phyloP scores from a whole-genome alignment of 2,113 vertebrate species.

The Chlamydotis undulata region DNA sequence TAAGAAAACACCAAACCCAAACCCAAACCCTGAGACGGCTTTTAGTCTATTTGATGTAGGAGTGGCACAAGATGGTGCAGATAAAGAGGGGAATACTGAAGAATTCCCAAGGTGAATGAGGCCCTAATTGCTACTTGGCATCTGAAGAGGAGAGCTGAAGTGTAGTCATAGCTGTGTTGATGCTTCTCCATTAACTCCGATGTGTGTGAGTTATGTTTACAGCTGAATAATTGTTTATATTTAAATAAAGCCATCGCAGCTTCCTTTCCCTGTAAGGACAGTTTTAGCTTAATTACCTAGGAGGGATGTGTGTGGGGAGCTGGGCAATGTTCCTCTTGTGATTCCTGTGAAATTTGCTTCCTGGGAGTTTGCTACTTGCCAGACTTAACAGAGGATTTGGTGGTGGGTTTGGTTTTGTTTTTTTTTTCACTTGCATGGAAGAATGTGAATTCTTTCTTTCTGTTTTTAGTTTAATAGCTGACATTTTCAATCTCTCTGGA shows the following conservation, averaged over 20 bases:
- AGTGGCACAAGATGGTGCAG: background rate
- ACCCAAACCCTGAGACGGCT: background rate
- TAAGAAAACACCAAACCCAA: background rate
- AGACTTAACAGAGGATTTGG: background rate
- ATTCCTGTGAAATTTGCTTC: constrained; percentile 16
- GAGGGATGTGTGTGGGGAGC: background rate
- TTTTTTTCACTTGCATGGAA: background rate
- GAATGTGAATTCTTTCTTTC: background rate
- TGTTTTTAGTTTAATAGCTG: background rate
- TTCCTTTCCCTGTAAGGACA: background rate
- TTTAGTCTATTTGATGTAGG: background rate
- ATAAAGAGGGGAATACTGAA: background rate
- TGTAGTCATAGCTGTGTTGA: background rate
- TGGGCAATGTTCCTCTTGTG: background rate
- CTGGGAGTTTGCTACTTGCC: background rate
- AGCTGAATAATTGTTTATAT: constrained; percentile 25
- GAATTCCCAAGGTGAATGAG: background rate
- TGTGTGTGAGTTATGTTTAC: constrained; percentile 26
- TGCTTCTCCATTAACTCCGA: background rate
- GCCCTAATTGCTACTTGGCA: background rate
- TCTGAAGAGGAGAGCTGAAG: background rate
- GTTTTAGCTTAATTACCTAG: background rate
- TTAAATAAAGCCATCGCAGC: constrained; percentile 29
- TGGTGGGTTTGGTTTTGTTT: background rate
- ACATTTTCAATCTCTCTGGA: background rate